These are phyloP conservation scores for Lutjanus erythropterus DNA, from an alignment of 2,113 vertebrate genomes.

Conservation along the genomic window DNA sequence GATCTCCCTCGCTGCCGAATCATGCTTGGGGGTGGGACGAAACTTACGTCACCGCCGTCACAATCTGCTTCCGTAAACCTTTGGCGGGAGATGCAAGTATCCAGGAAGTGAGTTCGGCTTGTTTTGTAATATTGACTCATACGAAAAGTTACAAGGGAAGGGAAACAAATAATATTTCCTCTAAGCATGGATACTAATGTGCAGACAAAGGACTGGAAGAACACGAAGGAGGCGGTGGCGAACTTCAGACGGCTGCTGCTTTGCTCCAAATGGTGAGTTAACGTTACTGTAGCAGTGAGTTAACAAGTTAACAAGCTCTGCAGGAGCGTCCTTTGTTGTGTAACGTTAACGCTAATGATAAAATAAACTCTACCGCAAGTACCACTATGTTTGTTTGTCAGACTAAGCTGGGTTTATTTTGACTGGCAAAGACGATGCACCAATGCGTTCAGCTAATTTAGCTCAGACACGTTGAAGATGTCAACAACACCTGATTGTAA, in stretches of 20 bases:
- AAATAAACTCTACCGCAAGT: not conserved
- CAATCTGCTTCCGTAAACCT: slow-evolving; percentile 34
- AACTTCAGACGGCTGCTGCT: slow-evolving; percentile 77
- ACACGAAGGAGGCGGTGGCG: slow-evolving; percentile 71
- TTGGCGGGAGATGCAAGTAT: slow-evolving; percentile 61
- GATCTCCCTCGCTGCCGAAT: no score
- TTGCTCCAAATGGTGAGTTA: slow-evolving; percentile 82
- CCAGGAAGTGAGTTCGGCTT: slow-evolving; percentile 20
- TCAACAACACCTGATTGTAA: not conserved
- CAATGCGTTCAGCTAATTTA: not conserved
- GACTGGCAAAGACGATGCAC: rapidly evolving
- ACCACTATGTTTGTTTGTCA: not conserved
- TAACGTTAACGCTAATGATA: not conserved
- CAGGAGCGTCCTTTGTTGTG: not conserved
- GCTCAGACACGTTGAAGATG: not conserved
- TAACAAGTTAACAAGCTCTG: not conserved
- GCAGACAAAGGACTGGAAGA: slow-evolving; percentile 61
- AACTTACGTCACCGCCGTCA: not conserved
- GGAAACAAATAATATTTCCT: not conserved
- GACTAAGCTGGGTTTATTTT: not conserved
- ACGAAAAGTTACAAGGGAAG: not conserved
- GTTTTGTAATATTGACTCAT: not conserved
- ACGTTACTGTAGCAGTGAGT: not conserved
- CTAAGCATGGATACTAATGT: slow-evolving; percentile 53
- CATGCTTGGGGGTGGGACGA: not conserved